phyloP scores from a whole-genome alignment of 1,140 invertebrate genomes.

The Probaryconus sp. region DNA sequence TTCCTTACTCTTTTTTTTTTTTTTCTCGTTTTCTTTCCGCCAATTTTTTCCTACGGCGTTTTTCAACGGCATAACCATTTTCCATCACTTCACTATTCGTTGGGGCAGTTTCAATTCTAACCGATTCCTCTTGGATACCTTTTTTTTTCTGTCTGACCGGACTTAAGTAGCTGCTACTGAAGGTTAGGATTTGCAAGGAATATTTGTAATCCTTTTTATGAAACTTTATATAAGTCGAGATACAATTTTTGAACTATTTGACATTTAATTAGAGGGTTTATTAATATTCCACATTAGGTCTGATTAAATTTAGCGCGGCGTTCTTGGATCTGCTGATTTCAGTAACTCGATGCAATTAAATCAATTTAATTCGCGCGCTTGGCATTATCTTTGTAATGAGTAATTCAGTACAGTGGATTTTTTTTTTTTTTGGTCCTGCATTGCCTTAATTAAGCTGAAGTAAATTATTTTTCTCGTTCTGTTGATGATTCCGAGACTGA shows the following conservation, averaged over 20 bases:
- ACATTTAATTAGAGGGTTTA: conserved; percentile 5
- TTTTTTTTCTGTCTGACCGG: conserved; percentile 6
- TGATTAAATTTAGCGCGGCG: conserved; percentile 10
- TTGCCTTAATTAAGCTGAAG: conserved; percentile 22
- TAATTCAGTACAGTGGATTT: conserved; percentile 1
- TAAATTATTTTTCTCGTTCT: not conserved
- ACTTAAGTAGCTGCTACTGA: not conserved
- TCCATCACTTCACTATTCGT: not conserved
- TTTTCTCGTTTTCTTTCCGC: not conserved
- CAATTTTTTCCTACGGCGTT: too few species aligned
- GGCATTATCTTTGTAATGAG: conserved; percentile 1
- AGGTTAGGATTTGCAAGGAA: too few species aligned
- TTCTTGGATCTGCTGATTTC: conserved; percentile 15
- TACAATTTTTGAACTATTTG: too few species aligned
- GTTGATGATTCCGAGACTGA: too few species aligned
- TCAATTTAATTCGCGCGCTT: conserved; percentile 15
- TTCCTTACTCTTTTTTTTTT: not conserved
- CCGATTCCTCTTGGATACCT: conserved; percentile 5
- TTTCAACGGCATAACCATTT: too few species aligned
- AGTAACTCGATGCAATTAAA: conserved; percentile 5
- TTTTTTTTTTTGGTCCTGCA: conserved; percentile 2
- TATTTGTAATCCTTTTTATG: too few species aligned
- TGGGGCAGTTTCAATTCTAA: conserved; percentile 15
- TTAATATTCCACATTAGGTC: conserved; percentile 16
- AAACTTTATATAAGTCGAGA: too few species aligned